These are phyloP conservation scores for Diarsia brunnea DNA, from an alignment of 2,888 invertebrate species.

Conservation along the genomic window DNA sequence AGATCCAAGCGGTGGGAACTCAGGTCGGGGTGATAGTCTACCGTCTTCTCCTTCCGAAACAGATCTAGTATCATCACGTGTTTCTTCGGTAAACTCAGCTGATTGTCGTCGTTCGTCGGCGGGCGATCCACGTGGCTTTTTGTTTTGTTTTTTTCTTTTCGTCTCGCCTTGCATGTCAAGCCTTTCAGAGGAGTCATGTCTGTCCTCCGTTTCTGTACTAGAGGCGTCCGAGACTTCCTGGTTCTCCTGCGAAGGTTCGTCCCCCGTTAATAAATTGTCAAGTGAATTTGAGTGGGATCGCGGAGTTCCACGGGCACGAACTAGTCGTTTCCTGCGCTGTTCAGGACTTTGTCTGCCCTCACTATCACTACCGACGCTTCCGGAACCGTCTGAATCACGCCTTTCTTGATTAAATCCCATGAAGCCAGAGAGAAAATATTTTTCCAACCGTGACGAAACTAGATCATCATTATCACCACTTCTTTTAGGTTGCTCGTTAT, in stretches of 20 bases:
- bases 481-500: constrained; percentile 90
- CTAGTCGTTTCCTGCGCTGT: constrained; percentile 95
- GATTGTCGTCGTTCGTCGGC: constrained; percentile 92
- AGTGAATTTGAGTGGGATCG: constrained; percentile 95
- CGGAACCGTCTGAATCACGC: constrained; percentile 95
- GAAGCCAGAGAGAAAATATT: constrained; percentile 96
- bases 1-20: constrained; percentile 90
- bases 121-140: constrained; percentile 92
- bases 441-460: constrained; percentile 96
- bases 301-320: constrained; percentile 95
- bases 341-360: constrained; percentile 97
- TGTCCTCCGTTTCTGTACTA: constrained; percentile 94
- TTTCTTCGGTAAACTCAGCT: constrained; percentile 91
- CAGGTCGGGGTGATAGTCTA: constrained; percentile 93
- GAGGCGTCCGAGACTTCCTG: constrained; percentile 93
- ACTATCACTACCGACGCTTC: constrained; percentile 97
- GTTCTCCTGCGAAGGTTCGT: constrained; percentile 89
- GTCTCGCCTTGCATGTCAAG: constrained; percentile 95
- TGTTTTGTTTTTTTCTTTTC: constrained; percentile 95
- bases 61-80: constrained; percentile 90
- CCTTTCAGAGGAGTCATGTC: constrained; percentile 92
- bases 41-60: constrained; percentile 93
- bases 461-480: constrained; percentile 93
- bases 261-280: constrained; percentile 94
- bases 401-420: constrained; percentile 95